Evolutionary conservation across 23 tunicate species (phyloP), one percentile per base, ranked within the genome.

Genomic region (Trididemnum miniatum): DNA sequence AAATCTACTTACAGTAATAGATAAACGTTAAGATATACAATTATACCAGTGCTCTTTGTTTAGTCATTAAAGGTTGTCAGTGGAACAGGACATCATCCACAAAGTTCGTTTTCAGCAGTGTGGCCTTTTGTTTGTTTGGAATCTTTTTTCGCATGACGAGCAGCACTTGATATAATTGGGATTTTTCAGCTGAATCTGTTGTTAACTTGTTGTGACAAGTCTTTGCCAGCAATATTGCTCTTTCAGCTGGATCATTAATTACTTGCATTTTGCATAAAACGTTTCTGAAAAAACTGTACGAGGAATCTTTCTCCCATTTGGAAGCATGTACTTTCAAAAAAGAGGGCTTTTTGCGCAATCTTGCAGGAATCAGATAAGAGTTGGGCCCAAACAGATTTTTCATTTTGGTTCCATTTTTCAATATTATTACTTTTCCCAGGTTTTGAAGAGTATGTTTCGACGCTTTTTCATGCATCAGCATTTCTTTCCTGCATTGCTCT

Each of bases 181-280:
- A 62, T 24, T 26, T 62, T 62, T 62, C 28, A 62, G 3, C 26
- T 20, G 67, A 5, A n/a, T 62, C 26, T 62, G 26, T 62, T 3
- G 23, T 62, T 24, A 62, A 62, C n/a, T 62, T 62, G 26, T 22
- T 24, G 29, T 62, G 67, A 62, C n/a, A 62, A 4, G 67, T 62
- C 18, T 24, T 12, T 12, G 67, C 67, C 67, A 62, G 67, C 67
- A 62, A 62, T 62, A 20, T 62, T 3, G 67, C 67, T 62, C 67
- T 62, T 62, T 62, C 67, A 12, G 67, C 67, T 12, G 67, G 5
- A 62, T 62, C 67, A 62, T 62, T 62, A 20, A 24, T n/a, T 12
- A 62, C 67, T n/a, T 62, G 67, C 67, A 62, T 62, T 62, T 22
- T 62, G 5, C 67, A 12, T 26, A 12, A n/a, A 24, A 26, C 54